Percentiles rank a stretch among this genome's conserved stretches.
These are phyloP conservation scores for Hormaphis cornu DNA, from an alignment of 1,140 invertebrate genomes.

Conservation along the genomic window DNA sequence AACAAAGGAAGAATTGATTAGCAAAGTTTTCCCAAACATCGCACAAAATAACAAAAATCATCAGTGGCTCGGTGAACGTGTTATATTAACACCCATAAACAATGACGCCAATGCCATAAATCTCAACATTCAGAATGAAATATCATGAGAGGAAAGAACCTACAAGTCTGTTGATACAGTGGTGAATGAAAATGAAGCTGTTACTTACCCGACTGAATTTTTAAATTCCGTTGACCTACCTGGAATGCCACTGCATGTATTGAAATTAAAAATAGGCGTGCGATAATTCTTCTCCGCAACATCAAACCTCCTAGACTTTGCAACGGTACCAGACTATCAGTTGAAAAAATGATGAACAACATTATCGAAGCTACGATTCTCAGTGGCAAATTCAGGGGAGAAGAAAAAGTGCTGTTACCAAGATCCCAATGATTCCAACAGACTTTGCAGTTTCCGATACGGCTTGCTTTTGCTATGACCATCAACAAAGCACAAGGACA, in stretches of 20 bases:
- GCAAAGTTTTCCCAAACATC: too few species aligned
- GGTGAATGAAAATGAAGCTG: not conserved
- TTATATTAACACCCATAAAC: not conserved
- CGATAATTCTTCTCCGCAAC: not conserved
- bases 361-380: slow-evolving; percentile 19
- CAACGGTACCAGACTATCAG: not conserved
- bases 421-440: slow-evolving; percentile 38
- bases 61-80: not conserved
- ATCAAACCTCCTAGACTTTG: not conserved
- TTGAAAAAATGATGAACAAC: not conserved
- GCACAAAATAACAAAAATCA: too few species aligned
- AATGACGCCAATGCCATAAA: not conserved
- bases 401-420: slow-evolving; percentile 15
- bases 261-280: not conserved
- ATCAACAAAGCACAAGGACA: too few species aligned
- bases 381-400: too few species aligned
- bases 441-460: slow-evolving; percentile 45
- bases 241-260: not conserved
- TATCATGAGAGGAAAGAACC: too few species aligned
- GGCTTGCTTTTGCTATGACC: too few species aligned
- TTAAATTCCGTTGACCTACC: too few species aligned
- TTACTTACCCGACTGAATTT: not conserved
- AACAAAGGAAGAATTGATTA: too few species aligned
- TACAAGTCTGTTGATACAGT: too few species aligned
- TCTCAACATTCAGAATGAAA: not conserved